These are phyloP conservation scores for Drosophila ezoana DNA, from an alignment of 2,888 invertebrate genomes.

Conservation along the genomic window DNA sequence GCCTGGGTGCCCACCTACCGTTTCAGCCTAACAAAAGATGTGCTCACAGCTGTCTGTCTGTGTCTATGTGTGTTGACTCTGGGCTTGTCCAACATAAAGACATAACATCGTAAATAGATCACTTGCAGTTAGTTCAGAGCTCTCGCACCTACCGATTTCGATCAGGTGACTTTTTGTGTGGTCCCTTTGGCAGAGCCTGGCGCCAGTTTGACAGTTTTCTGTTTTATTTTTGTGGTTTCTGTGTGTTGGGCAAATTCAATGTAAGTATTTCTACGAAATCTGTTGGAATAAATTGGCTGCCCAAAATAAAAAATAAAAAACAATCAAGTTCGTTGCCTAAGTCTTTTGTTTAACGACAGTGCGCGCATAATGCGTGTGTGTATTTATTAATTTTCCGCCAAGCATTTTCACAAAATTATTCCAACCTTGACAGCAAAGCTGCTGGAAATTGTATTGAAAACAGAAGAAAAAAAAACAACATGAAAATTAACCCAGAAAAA, in stretches of 20 bases:
- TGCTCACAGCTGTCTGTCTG: conserved; percentile 51
- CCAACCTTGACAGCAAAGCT: conserved; percentile 83
- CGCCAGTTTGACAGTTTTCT: conserved; percentile 69
- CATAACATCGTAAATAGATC: conserved; percentile 78
- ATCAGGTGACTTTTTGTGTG: conserved; percentile 55
- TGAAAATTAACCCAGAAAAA: conserved; percentile 65
- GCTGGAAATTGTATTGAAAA: conserved; percentile 54
- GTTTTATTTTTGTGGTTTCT: conserved; percentile 40
- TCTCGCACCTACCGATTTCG: conserved; percentile 68
- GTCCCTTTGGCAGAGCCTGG: conserved; percentile 57
- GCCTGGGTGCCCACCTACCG: conserved; percentile 54
- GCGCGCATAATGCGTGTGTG: conserved; percentile 43
- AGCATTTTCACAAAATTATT: conserved; percentile 81
- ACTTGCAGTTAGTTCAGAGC: conserved; percentile 55
- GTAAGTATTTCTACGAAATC: conserved; percentile 43
- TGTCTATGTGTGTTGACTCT: conserved; percentile 45
- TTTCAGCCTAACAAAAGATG: conserved; percentile 43
- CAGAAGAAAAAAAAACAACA: conserved; percentile 40
- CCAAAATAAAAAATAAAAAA: conserved; percentile 6
- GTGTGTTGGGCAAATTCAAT: conserved; percentile 32
- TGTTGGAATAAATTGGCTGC: conserved; percentile 41
- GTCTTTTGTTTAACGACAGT: conserved; percentile 61
- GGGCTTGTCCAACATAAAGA: conserved; percentile 65
- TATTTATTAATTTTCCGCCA: conserved; percentile 76
- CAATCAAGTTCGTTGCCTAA: conserved; percentile 57